These are phyloP conservation scores for Tanytarsus gracilentus DNA, from an alignment of 2,888 invertebrate genomes.

Conservation along the genomic window DNA sequence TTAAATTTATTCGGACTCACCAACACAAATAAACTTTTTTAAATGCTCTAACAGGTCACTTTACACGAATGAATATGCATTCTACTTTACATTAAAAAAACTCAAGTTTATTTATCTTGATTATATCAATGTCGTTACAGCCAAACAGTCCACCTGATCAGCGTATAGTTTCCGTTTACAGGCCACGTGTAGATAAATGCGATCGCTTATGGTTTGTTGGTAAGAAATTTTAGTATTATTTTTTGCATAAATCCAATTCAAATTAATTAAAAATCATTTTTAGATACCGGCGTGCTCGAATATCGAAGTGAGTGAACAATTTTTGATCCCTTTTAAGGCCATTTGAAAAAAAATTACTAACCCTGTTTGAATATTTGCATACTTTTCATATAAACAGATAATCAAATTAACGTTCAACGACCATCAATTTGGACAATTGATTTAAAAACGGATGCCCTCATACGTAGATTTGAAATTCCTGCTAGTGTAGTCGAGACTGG, in stretches of 20 bases:
- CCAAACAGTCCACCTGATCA: not conserved
- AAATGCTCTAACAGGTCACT: too few species aligned
- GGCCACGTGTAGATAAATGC: conserved; percentile 60
- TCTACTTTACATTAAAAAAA: too few species aligned
- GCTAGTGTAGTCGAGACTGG: conserved; percentile 40
- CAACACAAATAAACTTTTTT: too few species aligned
- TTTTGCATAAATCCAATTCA: not conserved
- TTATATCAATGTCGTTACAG: conserved; percentile 1
- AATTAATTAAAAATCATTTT: not conserved
- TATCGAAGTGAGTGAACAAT: not conserved
- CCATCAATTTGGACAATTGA: conserved; percentile 60
- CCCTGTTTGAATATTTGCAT: not conserved
- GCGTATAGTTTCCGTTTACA: conserved; percentile 31
- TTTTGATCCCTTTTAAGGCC: too few species aligned
- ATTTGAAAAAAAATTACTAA: conserved; percentile 31
- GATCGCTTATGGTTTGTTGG: conserved; percentile 68
- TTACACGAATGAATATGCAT: too few species aligned
- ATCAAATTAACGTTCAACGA: conserved; percentile 46
- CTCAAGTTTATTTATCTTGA: too few species aligned
- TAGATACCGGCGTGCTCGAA: conserved; percentile 59
- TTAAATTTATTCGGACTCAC: too few species aligned
- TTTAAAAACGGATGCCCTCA: conserved; percentile 52
- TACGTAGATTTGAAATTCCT: conserved; percentile 48
- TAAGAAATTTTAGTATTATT: not conserved
- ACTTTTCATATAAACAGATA: conserved; percentile 39